Evolutionary conservation across 2,888 invertebrate genomes (phyloP), one percentile per base, ranked within the genome.

Genomic region (Hirtodrosophila trivittata): DNA sequence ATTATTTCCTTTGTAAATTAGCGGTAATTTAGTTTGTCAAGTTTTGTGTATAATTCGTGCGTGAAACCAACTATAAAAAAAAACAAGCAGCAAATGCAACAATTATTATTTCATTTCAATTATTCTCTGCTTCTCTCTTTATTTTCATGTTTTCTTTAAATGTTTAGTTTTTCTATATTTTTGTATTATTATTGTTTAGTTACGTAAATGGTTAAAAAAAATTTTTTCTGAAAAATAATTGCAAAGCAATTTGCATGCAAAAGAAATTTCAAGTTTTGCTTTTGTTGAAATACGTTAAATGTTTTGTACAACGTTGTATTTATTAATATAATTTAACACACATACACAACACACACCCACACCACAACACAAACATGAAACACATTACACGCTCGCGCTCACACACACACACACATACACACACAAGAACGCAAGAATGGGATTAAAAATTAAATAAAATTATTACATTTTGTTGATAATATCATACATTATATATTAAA

Each of bases 11-110:
- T 72, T 64, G 21, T 72, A 54, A 62, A 82, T 70, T 83, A 85
- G 60, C 64, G 55, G 73, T 66, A 73, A 39, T 72, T 60, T 60
- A 77, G 66, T 66, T 67, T 51, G 45, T 74, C 59, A 26, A 59
- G 26, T 65, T 78, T 82, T 80, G 80, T 80, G 80, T 80, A 86
- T 86, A 80, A 86, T 80, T 80, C 86, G 86, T 83, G 80, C 84
- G 51, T 57, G 33, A 55, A 75, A 57, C 50, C 43, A 75, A 60
- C 56, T 62, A 54, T 18, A 14, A 18, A 9, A 18, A 7, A 18
- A 9, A 1, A 14, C 3, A 18, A 21, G 5, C 2, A 21, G 18
- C 2, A 62, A 62, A 62, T 74, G 58, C 57, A 71, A 52, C 52
- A 51, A 51, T 64, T 64, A 38, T 46, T 39, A 38, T 47, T 55